Percentiles rank a stretch among this genome's conserved stretches.
Conservation (phyloP, 2,888 invertebrate genomes). For the Geophilus truncorum region DNA sequence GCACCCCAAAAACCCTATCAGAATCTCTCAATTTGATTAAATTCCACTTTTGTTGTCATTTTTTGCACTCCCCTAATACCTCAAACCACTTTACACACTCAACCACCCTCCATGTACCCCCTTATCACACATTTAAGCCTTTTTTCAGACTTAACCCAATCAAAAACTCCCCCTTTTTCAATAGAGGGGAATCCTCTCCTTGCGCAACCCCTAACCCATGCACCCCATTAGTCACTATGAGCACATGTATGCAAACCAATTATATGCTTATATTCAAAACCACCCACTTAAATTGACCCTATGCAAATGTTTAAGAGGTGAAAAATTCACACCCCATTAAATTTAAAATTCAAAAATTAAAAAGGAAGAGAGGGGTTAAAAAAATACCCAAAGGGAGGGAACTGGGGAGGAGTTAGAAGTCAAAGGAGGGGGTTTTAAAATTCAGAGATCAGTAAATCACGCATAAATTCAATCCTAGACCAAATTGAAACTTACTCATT, state of each 20-base stretch:
- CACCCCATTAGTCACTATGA: slow-evolving; percentile 15
- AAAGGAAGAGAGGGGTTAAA: background rate
- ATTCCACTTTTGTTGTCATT: too few species aligned
- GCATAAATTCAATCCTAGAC: background rate
- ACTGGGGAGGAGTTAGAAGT: background rate
- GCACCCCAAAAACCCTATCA: too few species aligned
- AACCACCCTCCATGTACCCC: background rate
- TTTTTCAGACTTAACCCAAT: background rate
- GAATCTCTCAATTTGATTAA: too few species aligned
- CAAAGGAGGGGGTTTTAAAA: background rate
- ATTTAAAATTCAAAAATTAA: slow-evolving; percentile 6
- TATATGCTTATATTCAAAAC: background rate
- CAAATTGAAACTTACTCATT: slow-evolving; percentile 29
- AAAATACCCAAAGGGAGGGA: background rate
- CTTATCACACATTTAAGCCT: background rate
- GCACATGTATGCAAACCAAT: slow-evolving; percentile 20
- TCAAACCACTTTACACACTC: background rate
- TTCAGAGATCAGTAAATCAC: slow-evolving; percentile 22
- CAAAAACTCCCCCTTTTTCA: background rate
- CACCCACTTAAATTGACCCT: slow-evolving; percentile 16
- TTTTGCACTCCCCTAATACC: too few species aligned
- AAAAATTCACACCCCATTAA: slow-evolving; percentile 6
- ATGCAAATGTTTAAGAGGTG: slow-evolving; percentile 5
- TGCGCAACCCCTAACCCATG: background rate
- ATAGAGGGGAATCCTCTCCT: background rate